These are phyloP conservation scores for Mycalesis mineus DNA, from an alignment of 2,888 invertebrate genomes.

Conservation along the genomic window DNA sequence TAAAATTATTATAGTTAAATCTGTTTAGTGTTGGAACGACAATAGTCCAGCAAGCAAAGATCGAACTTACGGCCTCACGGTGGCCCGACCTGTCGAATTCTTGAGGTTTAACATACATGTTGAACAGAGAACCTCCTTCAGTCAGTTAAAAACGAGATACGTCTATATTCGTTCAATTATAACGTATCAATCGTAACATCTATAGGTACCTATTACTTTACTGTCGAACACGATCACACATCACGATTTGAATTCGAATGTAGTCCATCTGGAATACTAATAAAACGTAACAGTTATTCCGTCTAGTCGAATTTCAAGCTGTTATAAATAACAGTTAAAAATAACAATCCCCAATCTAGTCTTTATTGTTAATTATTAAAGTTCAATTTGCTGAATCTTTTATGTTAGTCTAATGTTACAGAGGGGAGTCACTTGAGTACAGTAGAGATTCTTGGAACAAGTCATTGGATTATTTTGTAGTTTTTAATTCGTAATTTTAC, in stretches of 20 bases:
- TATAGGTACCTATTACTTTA: not conserved
- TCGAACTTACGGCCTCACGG: no score
- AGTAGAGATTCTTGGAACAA: not conserved
- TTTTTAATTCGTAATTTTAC: not conserved
- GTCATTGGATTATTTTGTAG: not conserved
- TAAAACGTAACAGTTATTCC: constrained; percentile 6
- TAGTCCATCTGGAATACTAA: constrained; percentile 7
- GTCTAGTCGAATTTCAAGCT: constrained; percentile 8
- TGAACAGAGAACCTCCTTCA: no score
- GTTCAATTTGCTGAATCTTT: constrained; percentile 1
- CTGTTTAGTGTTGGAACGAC: no score
- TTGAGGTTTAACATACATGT: no score
- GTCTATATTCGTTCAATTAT: no score
- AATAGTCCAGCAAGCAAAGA: no score
- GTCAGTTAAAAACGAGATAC: no score
- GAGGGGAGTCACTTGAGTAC: not conserved
- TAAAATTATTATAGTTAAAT: no score
- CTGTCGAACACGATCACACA: not conserved
- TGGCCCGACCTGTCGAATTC: no score
- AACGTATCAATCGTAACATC: no score
- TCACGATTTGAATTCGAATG: not conserved
- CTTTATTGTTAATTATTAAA: constrained; percentile 3
- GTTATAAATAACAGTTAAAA: constrained; percentile 9
- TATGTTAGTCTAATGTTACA: not conserved
- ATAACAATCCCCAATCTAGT: not conserved